phyloP scores from a whole-genome alignment of 2,113 vertebrate genomes.

The Periophthalmodon schlosseri region DNA sequence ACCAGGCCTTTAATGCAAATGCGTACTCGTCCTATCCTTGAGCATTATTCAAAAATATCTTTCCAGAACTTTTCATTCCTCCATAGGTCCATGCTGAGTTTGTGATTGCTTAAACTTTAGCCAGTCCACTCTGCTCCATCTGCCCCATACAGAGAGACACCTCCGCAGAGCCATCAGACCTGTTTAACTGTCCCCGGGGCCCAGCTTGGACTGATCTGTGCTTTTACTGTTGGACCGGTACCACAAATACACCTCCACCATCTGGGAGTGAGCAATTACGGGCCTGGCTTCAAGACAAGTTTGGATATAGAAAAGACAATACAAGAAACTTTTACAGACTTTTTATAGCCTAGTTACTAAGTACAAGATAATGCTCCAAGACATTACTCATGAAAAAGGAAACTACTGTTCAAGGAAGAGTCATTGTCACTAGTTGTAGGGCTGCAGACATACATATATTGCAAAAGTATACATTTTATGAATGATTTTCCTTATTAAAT shows the following conservation, averaged over 20 bases:
- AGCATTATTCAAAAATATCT: not conserved
- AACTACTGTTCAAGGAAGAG: no score
- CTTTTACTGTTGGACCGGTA: constrained; percentile 3
- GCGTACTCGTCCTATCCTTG: no score
- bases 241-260: not conserved
- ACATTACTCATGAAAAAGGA: no score
- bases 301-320: not conserved
- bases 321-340: not conserved
- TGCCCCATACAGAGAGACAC: constrained; percentile 33
- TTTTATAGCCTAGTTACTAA: no score
- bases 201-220: not conserved
- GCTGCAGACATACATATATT: no score
- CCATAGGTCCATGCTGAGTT: constrained; percentile 41
- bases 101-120: constrained; percentile 31
- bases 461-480: no score
- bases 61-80: not conserved
- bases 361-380: no score
- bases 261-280: not conserved
- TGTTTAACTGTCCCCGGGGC: not conserved
- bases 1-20: no score
- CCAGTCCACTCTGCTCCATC: constrained; percentile 39
- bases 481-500: no score
- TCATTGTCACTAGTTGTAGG: no score
- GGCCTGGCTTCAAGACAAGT: not conserved
- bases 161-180: constrained; percentile 9